Base-by-base conservation (phyloP, 2,888 invertebrate genomes). In the Drosophila mercatorum region DNA sequence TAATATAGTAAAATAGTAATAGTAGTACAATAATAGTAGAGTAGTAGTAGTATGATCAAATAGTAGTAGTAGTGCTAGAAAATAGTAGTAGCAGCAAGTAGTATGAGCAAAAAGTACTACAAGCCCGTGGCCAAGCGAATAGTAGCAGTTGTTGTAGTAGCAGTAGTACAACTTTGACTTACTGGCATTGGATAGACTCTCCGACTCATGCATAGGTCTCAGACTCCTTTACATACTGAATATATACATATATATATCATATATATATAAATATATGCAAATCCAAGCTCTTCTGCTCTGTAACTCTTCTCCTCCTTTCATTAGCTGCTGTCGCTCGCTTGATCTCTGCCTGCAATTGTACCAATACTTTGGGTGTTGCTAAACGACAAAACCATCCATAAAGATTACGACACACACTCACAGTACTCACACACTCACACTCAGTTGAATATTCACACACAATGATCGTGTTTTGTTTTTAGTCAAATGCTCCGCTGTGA, bases 391-490 rank as follows among this genome's bases (percentile, higher is more conserved):
- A 47, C 61, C 64, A 85, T 70, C 69, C 71, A 81, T 77, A 64
- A 78, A 78, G 75, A 80, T 80, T 49, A 65, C 34, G 17, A 40
- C 36, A 26, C 11, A 49, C 52, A 31, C 36, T 7, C 6, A 34
- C 46, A 22, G 22, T 22, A 1, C 17, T 5, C 34, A 31, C 28
- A 11, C 34, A n/a, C 26, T 5, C 14, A 34, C 10, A 58, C 12
- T 26, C 12, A 43, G 12, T 14, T 26, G 22, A 36, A 34, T 17
- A 26, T 67, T 61, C 49, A 47, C 58, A 80, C 51, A 76, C 62
- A 78, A 78, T 57, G 56, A 47, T 36, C n/a, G 14, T 56, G 68
- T 57, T 79, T 85, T 82, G 83, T 89, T 61, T 75, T 84, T 59
- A 68, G 72, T 43, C 75, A 72, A 82, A 67, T 67, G 80, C 8